phyloP scores from a whole-genome alignment of 2,113 vertebrate genomes.

The Solea senegalensis region DNA sequence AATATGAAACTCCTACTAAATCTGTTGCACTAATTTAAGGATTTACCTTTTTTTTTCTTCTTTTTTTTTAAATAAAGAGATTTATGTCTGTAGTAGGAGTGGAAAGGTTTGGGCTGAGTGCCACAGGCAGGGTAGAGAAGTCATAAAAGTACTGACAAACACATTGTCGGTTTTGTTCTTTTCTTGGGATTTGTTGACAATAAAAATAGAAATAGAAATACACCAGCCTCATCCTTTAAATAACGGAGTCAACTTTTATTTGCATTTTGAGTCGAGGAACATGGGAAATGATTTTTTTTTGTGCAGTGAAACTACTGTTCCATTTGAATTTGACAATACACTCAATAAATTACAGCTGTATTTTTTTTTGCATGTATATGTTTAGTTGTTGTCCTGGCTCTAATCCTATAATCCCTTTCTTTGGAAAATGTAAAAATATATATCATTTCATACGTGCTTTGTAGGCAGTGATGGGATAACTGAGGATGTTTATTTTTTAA shows the following conservation, averaged over 20 bases:
- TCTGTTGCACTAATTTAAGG: not conserved
- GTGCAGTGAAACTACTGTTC: not conserved
- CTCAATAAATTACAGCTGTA: conserved; percentile 17
- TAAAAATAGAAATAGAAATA: conserved; percentile 3
- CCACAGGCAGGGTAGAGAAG: not conserved
- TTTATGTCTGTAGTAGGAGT: not conserved
- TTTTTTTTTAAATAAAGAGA: not conserved
- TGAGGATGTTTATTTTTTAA: no score
- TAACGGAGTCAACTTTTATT: not conserved
- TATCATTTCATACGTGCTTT: no score
- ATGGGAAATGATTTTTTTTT: not conserved
- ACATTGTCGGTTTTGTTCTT: not conserved
- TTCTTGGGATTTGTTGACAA: not conserved
- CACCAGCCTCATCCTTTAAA: not conserved
- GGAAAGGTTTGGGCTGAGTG: not conserved
- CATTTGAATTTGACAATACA: conserved; percentile 5
- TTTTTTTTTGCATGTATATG: no score
- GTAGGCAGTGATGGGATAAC: no score
- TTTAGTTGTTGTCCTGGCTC: no score
- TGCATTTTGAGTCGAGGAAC: not conserved
- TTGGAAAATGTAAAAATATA: no score
- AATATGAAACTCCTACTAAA: not conserved
- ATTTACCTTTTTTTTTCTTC: no score
- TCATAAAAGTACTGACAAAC: not conserved
- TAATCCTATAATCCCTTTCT: no score